Evolutionary conservation across 2,797 vertebrate genomes (phyloP).

Genomic region (Rousettus madagascariensis): DNA sequence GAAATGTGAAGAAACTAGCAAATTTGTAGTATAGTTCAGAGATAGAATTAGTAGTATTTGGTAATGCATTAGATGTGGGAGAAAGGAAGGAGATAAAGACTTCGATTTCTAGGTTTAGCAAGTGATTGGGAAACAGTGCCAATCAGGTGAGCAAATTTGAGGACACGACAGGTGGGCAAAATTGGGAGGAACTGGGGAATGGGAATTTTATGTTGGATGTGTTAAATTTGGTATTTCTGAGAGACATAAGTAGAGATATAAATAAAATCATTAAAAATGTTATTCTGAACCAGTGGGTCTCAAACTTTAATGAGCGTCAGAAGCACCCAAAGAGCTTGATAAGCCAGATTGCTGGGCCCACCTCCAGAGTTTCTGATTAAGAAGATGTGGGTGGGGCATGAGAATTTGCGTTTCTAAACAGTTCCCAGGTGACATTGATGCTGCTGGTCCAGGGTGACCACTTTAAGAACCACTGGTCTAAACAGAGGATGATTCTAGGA

Average conservation of each 20-base stretch:
- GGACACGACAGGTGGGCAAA: background rate
- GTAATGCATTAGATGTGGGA: background rate
- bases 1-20: background rate
- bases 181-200: background rate
- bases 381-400: background rate
- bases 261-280: background rate
- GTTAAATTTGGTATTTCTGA: background rate
- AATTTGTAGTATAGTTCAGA: background rate
- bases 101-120: background rate
- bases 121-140: background rate
- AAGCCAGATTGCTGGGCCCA: background rate
- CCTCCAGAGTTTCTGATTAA: background rate
- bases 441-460: background rate
- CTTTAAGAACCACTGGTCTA: constrained; percentile 49
- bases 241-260: background rate
- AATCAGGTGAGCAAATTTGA: background rate
- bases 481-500: constrained; percentile 60
- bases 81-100: background rate
- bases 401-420: constrained; percentile 41
- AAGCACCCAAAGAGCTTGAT: background rate
- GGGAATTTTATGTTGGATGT: background rate
- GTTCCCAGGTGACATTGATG: constrained; percentile 44
- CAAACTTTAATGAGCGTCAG: background rate
- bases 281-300: background rate
- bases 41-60: background rate